Evolutionary conservation across 2,888 invertebrate genomes (phyloP).

Genomic region (Teleogryllus oceanicus): DNA sequence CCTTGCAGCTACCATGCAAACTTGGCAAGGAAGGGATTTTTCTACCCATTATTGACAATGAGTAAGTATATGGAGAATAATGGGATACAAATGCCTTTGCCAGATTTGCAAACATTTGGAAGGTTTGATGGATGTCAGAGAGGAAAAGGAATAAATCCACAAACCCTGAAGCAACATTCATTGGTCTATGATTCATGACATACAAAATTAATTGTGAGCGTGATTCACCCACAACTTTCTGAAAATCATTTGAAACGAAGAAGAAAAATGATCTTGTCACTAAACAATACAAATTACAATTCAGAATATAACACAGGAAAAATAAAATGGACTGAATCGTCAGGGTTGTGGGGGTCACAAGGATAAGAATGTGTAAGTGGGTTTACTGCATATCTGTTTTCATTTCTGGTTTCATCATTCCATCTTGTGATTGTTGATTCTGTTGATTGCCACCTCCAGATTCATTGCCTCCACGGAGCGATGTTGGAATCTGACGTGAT

Average conservation of each 20-base stretch:
- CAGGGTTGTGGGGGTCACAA: not conserved
- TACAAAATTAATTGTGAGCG: not conserved
- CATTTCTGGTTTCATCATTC: not conserved
- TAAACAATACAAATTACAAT: not conserved
- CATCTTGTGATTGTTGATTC: not conserved
- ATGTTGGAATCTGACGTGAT: slow-evolving; percentile 50
- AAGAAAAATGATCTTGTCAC: not conserved
- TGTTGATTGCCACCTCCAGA: slow-evolving; percentile 18
- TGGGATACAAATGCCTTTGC: slow-evolving; percentile 1
- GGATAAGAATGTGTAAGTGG: not conserved
- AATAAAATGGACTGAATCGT: not conserved
- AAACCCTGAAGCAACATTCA: not conserved
- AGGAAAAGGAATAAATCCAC: not conserved
- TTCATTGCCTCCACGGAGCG: slow-evolving; percentile 19
- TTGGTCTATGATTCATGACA: not conserved
- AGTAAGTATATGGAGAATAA: not conserved
- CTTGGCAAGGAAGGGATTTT: slow-evolving; percentile 1
- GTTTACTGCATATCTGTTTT: not conserved
- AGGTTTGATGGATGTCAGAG: not conserved
- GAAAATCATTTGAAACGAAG: not conserved
- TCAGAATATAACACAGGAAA: not conserved
- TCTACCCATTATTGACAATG: not conserved
- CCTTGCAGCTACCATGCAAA: slow-evolving; percentile 18
- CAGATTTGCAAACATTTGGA: slow-evolving; percentile 18
- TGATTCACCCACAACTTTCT: not conserved